Evolutionary conservation across 1,140 invertebrate species (phyloP).

Genomic region (Tetraneura akinire): DNA sequence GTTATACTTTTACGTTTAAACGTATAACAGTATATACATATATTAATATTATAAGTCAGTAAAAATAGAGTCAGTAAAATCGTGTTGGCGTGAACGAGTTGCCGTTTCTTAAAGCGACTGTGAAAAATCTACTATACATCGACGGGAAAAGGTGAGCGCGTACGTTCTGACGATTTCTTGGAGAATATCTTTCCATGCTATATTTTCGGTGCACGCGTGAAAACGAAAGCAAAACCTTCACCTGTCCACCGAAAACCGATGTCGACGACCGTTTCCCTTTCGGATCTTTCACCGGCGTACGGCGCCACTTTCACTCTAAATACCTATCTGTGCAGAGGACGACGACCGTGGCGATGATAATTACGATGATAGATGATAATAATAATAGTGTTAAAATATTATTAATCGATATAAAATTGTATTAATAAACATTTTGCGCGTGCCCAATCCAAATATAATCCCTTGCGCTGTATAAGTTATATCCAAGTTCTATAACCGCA

Average conservation of each 20-base stretch:
- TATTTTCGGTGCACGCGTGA: slow-evolving; percentile 34
- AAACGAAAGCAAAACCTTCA: slow-evolving; percentile 51
- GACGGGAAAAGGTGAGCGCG: neutral
- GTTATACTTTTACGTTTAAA: too few species aligned
- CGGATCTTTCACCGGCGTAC: slow-evolving; percentile 42
- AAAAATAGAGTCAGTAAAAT: too few species aligned
- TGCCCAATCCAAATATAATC: too few species aligned
- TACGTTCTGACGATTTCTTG: neutral
- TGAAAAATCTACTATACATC: neutral
- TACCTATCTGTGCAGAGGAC: neutral
- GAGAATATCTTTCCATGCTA: too few species aligned
- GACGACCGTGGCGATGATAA: slow-evolving; percentile 10
- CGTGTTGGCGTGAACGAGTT: too few species aligned
- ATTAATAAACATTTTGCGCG: too few species aligned
- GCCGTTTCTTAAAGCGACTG: neutral
- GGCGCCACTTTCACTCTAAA: slow-evolving; percentile 47
- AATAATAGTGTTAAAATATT: too few species aligned
- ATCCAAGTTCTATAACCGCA: too few species aligned
- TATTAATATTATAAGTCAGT: too few species aligned
- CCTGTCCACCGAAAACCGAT: slow-evolving; percentile 36
- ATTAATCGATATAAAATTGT: too few species aligned
- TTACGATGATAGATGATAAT: neutral
- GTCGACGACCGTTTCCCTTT: slow-evolving; percentile 34
- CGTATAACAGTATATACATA: too few species aligned
- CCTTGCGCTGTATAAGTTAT: too few species aligned